Percentiles rank a stretch among this genome's conserved stretches.
phyloP scores from a whole-genome alignment of 37 sponge, comb jelly and placozoan genomes.

The Ianthella basta region DNA sequence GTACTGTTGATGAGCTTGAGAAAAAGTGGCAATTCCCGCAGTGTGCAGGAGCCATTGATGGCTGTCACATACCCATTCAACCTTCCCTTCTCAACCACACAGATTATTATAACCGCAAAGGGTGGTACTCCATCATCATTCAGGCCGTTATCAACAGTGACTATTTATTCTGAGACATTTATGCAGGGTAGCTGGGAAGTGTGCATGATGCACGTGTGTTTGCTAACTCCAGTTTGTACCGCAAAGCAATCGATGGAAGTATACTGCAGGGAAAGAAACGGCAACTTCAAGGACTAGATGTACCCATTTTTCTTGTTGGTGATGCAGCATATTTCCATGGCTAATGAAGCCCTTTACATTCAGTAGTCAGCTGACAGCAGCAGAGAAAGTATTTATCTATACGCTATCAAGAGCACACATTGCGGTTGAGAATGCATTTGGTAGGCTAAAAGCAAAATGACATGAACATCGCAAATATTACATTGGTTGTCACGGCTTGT shows the following conservation, averaged over 20 bases:
- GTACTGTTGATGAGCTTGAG: constrained; percentile 11
- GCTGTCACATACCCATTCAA: constrained; percentile 43
- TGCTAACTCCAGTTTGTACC: constrained; percentile 32
- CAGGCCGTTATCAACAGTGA: constrained; percentile 48
- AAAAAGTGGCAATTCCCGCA: constrained; percentile 24
- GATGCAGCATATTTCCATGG: constrained; percentile 63
- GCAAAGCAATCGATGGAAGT: not conserved
- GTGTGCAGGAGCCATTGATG: constrained; percentile 53
- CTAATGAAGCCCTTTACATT: constrained; percentile 50
- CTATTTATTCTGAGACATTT: constrained; percentile 21
- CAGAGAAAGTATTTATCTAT: constrained; percentile 28
- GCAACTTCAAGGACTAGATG: not conserved
- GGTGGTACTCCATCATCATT: constrained; percentile 42
- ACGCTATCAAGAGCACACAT: constrained; percentile 17
- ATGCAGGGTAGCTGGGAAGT: constrained; percentile 57
- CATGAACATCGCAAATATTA: no score
- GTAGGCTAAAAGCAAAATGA: constrained; percentile 48
- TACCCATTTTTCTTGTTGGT: constrained; percentile 38
- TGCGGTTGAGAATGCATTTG: no score
- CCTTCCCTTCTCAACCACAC: constrained; percentile 37
- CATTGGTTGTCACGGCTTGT: no score
- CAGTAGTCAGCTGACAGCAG: not conserved
- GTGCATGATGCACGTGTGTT: constrained; percentile 64
- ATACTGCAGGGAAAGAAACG: constrained; percentile 8
- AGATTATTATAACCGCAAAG: constrained; percentile 59